Evolutionary conservation across 1,140 invertebrate species (phyloP).

Genomic region (Euglossa dilemma): DNA sequence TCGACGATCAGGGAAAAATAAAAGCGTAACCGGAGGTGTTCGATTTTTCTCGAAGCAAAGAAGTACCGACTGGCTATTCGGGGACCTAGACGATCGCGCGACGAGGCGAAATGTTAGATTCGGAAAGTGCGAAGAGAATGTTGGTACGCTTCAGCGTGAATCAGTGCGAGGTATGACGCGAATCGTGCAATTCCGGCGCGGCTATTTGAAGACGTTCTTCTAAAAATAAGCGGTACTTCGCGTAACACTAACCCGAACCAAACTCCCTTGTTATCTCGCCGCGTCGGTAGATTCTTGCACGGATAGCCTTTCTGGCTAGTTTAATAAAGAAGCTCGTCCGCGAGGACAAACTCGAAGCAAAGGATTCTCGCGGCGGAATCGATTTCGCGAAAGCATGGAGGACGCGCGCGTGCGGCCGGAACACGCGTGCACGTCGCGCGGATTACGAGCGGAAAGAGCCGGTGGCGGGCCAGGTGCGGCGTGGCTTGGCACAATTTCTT

Average conservation of each 20-base stretch:
- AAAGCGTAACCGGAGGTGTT: too few species aligned
- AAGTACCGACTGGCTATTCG: background rate
- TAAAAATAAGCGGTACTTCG: background rate
- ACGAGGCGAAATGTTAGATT: too few species aligned
- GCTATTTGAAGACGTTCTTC: background rate
- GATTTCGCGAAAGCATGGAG: background rate
- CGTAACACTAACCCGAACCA: background rate
- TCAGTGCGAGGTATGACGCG: background rate
- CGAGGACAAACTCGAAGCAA: too few species aligned
- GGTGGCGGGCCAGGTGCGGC: conserved; percentile 46
- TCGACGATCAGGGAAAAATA: background rate
- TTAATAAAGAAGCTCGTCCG: too few species aligned
- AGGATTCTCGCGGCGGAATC: background rate
- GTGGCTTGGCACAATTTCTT: conserved; percentile 79
- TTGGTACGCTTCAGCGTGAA: background rate
- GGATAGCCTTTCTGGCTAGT: too few species aligned
- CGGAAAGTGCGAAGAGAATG: background rate
- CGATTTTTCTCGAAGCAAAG: background rate
- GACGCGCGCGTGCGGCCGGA: background rate
- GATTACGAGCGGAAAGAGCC: conserved; percentile 26
- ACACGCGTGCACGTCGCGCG: background rate
- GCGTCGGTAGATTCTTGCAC: background rate
- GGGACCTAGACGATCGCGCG: too few species aligned
- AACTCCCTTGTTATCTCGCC: background rate
- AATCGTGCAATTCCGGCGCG: background rate